Conservation (phyloP, 2,888 invertebrate species). For the Hydraecia micacea region DNA sequence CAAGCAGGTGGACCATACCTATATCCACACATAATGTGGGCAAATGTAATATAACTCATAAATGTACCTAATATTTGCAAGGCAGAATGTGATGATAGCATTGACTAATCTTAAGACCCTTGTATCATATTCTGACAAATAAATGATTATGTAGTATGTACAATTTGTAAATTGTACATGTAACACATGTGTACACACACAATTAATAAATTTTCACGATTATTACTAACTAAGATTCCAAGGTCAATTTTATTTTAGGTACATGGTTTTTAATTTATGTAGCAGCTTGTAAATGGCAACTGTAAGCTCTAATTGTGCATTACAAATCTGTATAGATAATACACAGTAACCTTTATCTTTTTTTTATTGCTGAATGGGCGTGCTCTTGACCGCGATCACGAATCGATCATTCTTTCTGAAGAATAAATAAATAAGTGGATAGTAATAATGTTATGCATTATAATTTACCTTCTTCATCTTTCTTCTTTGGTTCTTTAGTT, state of each 20-base stretch:
- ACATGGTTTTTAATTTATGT: not conserved
- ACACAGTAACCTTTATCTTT: not conserved
- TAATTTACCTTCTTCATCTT: constrained; percentile 73
- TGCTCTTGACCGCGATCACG: no score
- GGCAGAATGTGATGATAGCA: no score
- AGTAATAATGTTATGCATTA: not conserved
- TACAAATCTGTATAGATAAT: not conserved
- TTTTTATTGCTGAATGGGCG: no score
- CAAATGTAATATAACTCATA: not conserved
- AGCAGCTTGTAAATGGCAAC: not conserved
- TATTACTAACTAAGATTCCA: not conserved
- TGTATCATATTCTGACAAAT: no score
- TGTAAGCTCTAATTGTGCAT: not conserved
- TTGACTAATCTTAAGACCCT: no score
- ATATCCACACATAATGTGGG: not conserved
- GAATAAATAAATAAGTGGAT: not conserved
- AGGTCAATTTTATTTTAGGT: not conserved
- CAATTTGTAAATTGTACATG: not conserved
- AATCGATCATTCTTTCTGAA: not conserved
- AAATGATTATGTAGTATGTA: no score
- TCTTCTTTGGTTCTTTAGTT: constrained; percentile 86
- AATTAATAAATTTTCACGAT: not conserved
- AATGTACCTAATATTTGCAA: not conserved
- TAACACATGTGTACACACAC: not conserved
- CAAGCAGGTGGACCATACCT: no score